Conservation (phyloP, 2,797 vertebrate genomes). For the Linurgus olivaceus region DNA sequence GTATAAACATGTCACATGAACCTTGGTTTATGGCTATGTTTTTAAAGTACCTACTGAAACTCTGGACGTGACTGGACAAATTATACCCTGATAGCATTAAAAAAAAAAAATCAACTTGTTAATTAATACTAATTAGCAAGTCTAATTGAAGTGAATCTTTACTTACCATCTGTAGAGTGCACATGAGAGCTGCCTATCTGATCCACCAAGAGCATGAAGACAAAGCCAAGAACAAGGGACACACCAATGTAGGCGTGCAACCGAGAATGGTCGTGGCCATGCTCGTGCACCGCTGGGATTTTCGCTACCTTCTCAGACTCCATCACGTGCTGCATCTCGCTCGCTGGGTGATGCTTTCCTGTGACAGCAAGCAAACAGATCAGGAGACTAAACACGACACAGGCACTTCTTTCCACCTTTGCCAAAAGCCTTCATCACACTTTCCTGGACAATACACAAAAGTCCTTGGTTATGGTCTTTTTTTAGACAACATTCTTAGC, state of each 20-base stretch:
- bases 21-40: not conserved
- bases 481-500: not conserved
- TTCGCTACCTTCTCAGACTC: constrained; percentile 79
- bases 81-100: not conserved
- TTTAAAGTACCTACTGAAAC: not conserved
- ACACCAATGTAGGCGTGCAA: constrained; percentile 95
- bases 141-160: not conserved
- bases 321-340: constrained; percentile 72
- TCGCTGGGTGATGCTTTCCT: constrained; percentile 80
- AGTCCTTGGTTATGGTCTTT: not conserved
- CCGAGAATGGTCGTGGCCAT: constrained; percentile 83
- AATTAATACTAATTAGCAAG: not conserved
- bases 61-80: not conserved
- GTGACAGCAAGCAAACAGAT: not conserved
- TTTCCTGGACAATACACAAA: not conserved
- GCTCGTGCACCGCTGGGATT: constrained; percentile 63
- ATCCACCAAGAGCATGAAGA: constrained; percentile 98
- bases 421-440: not conserved
- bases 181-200: constrained; percentile 95
- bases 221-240: constrained; percentile 95
- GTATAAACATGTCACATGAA: not conserved
- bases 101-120: not conserved
- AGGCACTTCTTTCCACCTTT: not conserved
- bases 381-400: not conserved
- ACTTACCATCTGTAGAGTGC: constrained; percentile 89